phyloP scores from a whole-genome alignment of 2,797 vertebrate genomes.

The Pteronotus mesoamericanus region DNA sequence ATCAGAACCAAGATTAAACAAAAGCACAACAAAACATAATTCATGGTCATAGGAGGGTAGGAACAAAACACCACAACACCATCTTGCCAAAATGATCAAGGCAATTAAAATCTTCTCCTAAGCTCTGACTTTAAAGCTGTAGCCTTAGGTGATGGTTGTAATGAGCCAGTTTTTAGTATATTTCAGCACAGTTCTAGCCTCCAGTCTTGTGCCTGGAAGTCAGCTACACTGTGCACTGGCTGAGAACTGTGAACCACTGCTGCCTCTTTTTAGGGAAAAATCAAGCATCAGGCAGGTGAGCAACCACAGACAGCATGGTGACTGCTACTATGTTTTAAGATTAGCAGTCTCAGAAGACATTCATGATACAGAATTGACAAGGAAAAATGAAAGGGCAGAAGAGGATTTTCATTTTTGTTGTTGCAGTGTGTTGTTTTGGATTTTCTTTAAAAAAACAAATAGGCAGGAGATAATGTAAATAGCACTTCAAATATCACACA shows the following conservation, averaged over 20 bases:
- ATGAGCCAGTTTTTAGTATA: background rate
- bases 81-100: constrained; percentile 41
- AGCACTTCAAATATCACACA: background rate
- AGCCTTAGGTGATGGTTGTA: background rate
- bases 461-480: background rate
- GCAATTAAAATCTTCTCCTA: constrained; percentile 42
- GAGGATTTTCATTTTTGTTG: background rate
- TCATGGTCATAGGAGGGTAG: constrained; percentile 35
- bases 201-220: background rate
- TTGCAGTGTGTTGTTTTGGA: background rate
- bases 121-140: background rate
- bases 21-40: constrained; percentile 48
- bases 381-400: background rate
- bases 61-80: constrained; percentile 32
- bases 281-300: background rate
- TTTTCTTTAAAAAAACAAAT: background rate
- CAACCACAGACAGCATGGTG: background rate
- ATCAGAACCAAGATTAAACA: constrained; percentile 52
- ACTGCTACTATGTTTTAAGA: background rate
- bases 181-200: background rate
- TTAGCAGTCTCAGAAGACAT: background rate
- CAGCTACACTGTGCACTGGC: too few relatives aligned
- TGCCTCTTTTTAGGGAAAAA: background rate
- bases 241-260: background rate
- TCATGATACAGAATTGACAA: background rate